Evolutionary conservation across 2,113 vertebrate genomes (phyloP).

Genomic region (Plestiodon gilberti): DNA sequence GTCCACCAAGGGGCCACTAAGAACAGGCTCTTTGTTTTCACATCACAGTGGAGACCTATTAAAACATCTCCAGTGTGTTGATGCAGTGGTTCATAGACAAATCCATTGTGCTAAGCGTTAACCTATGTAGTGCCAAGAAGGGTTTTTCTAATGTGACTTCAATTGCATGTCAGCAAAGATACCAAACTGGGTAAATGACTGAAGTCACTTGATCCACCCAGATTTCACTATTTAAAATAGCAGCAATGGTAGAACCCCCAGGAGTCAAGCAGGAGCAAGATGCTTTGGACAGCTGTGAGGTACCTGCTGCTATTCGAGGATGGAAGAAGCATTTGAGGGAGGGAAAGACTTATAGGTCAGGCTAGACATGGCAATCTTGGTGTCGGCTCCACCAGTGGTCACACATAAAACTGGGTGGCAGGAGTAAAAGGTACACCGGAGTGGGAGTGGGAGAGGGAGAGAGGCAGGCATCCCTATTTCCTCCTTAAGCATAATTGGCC

Average conservation of each 20-base stretch:
- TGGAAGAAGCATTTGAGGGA: background rate
- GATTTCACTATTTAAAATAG: background rate
- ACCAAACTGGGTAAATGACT: background rate
- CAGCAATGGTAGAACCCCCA: too few species aligned
- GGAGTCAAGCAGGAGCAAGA: background rate
- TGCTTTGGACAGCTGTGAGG: too few species aligned
- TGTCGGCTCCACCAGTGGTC: background rate
- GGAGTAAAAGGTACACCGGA: too few species aligned
- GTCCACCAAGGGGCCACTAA: background rate
- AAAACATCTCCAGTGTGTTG: background rate
- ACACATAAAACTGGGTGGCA: background rate
- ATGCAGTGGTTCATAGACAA: background rate
- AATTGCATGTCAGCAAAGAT: background rate
- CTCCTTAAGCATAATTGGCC: too few species aligned
- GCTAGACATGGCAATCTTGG: background rate
- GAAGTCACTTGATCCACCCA: background rate
- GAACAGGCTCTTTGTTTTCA: background rate
- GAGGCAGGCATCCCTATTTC: too few species aligned
- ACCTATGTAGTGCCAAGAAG: accelerated
- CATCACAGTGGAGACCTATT: background rate
- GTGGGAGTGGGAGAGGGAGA: too few species aligned
- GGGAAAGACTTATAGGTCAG: background rate
- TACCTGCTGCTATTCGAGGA: too few species aligned
- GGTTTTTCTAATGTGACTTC: background rate
- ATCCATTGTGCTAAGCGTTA: background rate